A percentile compares a stretch with the other conserved stretches of the same genome.
Conservation (phyloP, 2,888 invertebrate species). For the Hanleya hanleyi region DNA sequence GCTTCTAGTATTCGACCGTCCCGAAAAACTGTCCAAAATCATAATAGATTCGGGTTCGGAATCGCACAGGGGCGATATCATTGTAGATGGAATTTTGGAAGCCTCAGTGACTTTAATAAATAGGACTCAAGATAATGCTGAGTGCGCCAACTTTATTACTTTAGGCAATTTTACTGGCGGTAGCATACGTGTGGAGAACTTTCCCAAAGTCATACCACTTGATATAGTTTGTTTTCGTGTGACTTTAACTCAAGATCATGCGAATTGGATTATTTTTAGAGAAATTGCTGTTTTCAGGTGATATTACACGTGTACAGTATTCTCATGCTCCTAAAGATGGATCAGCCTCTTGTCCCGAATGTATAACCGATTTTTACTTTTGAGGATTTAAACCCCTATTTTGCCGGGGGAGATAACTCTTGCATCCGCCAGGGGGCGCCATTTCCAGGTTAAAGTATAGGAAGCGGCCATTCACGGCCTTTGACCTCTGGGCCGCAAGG, state of each 20-base stretch:
- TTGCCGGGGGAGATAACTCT: no score
- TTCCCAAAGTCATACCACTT: slow-evolving; percentile 40
- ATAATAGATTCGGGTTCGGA: slow-evolving; percentile 63
- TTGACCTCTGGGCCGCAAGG: no score
- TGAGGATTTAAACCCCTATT: no score
- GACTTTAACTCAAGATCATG: slow-evolving; percentile 60
- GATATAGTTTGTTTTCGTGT: slow-evolving; percentile 69
- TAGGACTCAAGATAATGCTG: slow-evolving; percentile 21
- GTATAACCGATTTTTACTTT: no score
- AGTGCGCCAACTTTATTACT: slow-evolving; percentile 45
- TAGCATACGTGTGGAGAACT: slow-evolving; percentile 51
- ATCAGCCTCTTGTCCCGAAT: no score
- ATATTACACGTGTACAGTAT: no score
- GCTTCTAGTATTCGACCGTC: slow-evolving; percentile 63
- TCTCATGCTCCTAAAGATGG: no score
- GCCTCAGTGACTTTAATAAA: slow-evolving; percentile 46
- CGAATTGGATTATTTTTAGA: slow-evolving; percentile 71
- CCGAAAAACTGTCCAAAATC: slow-evolving; percentile 56
- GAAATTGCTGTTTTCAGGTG: slow-evolving; percentile 68
- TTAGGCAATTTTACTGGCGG: slow-evolving; percentile 59
- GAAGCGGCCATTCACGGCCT: no score
- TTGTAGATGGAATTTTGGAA: slow-evolving; percentile 57
- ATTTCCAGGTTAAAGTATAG: no score
- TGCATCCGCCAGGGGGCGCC: no score
- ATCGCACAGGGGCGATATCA: slow-evolving; percentile 56